Evolutionary conservation across 1,140 invertebrate genomes (phyloP), one percentile per base, ranked within the genome.

Genomic region (Scaptomyza montana): DNA sequence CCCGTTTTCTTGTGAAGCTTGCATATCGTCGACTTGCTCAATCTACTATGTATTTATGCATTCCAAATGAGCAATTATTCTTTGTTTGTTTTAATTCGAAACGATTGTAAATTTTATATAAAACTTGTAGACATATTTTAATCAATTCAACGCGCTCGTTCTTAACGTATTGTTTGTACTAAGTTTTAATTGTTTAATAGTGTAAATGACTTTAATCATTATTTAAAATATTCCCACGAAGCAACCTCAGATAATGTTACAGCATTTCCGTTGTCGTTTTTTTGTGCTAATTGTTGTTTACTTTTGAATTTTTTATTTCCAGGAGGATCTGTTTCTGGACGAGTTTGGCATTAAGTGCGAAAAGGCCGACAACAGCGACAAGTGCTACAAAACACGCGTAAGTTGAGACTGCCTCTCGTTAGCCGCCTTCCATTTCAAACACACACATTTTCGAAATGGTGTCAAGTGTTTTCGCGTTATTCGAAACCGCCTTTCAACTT

Each of bases 261-360:
- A 12, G 33, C 12, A 56, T 33, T 69, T 74, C 71, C 65, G 71
- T 33, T 25, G 21, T 69, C 21, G 33, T 33, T 36, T 36, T 60
- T 68, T 56, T 57, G 68, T 59, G 41, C 54, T 59, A 59, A 74
- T 69, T 55, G 66, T 54, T 67, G 46, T 57, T 62, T 16, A 36
- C 19, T 51, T 50, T 7, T 33, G 1, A 5, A 3, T 9, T 63
- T 60, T 7, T 25, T 28, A 57, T 78, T 90, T 78, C 70, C 76
- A 91, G 89, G 89, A 90, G 82, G 77, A 84, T 78, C 63, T 80
- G 39, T 91, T 90, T 84, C 72, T 84, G 59, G 86, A 91, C 64
- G 89, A 90, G 49, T 89, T 84, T 43, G 89, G 89, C 12, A 76
- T 91, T 13, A 66, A 78, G 30, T 91, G 89, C 65, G 81, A 73